These are phyloP conservation scores for Pantherophis guttatus DNA, from an alignment of 2,113 vertebrate species.

Conservation along the genomic window DNA sequence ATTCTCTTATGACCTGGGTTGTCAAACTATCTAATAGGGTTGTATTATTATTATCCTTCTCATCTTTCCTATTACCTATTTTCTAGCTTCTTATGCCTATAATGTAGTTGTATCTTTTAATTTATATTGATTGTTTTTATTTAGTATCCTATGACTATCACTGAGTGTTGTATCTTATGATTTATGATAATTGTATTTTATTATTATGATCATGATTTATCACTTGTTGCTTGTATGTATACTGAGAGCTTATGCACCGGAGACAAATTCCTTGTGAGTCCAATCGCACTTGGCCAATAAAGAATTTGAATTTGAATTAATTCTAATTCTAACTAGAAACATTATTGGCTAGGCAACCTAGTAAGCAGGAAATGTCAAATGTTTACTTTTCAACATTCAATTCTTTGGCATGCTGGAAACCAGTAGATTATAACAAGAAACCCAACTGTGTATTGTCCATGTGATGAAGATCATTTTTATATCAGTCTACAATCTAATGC, in stretches of 20 bases:
- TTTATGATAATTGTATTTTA: not conserved
- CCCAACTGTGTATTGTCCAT: not conserved
- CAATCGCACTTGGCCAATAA: not conserved
- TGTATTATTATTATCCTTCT: not conserved
- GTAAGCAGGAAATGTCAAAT: not conserved
- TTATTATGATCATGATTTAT: not conserved
- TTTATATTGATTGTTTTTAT: not conserved
- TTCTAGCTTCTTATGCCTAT: not conserved
- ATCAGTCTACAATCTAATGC: not conserved
- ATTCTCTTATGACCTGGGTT: not conserved
- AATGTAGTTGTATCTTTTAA: not conserved
- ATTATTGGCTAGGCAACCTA: not conserved
- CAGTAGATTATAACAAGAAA: not conserved
- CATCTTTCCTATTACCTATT: not conserved
- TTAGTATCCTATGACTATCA: not conserved
- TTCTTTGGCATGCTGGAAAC: not conserved
- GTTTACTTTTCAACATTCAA: not conserved
- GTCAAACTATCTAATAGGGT: not conserved
- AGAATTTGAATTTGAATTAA: not conserved
- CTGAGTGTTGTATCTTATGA: not conserved
- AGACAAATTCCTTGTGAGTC: not conserved
- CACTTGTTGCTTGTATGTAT: not conserved
- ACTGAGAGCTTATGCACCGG: not conserved
- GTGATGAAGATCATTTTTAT: not conserved
- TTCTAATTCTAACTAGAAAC: not conserved